These are phyloP conservation scores for Macropodus opercularis DNA, from an alignment of 2,797 vertebrate species.

Conservation along the genomic window DNA sequence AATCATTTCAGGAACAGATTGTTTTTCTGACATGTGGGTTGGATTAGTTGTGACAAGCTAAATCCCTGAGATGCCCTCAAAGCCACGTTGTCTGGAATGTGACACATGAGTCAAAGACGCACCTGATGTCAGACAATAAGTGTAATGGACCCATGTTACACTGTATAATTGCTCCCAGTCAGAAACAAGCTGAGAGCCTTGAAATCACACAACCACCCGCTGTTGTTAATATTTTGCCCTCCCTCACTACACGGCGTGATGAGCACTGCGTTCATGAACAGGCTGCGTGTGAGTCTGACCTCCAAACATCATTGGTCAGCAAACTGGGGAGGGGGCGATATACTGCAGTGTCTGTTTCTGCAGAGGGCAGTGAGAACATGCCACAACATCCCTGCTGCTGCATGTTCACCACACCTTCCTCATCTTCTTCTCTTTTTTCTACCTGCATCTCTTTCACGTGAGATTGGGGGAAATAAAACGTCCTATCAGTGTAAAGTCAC, in stretches of 20 bases:
- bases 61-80: neutral
- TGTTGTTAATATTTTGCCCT: neutral
- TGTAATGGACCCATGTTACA: neutral
- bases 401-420: conserved; percentile 1
- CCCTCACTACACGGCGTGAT: conserved; percentile 20
- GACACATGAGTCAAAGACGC: too few relatives aligned
- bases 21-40: neutral
- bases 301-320: conserved; percentile 78
- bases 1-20: neutral
- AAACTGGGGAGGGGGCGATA: conserved; percentile 59
- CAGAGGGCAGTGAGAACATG: conserved; percentile 62
- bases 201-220: conserved; percentile 5
- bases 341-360: conserved; percentile 67
- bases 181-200: neutral
- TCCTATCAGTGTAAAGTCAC: conserved; percentile 1
- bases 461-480: too few relatives aligned
- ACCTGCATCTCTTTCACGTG: too few relatives aligned
- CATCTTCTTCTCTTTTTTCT: conserved; percentile 5
- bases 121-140: neutral
- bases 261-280: conserved; percentile 21
- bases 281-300: conserved; percentile 62
- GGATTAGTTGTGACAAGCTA: neutral
- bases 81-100: conserved; percentile 4
- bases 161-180: conserved; percentile 4
- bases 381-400: conserved; percentile 29